Percentiles rank a stretch among this genome's conserved stretches.
Evolutionary conservation across 2,797 vertebrate genomes (phyloP).

Genomic region (Gallinago stenura): DNA sequence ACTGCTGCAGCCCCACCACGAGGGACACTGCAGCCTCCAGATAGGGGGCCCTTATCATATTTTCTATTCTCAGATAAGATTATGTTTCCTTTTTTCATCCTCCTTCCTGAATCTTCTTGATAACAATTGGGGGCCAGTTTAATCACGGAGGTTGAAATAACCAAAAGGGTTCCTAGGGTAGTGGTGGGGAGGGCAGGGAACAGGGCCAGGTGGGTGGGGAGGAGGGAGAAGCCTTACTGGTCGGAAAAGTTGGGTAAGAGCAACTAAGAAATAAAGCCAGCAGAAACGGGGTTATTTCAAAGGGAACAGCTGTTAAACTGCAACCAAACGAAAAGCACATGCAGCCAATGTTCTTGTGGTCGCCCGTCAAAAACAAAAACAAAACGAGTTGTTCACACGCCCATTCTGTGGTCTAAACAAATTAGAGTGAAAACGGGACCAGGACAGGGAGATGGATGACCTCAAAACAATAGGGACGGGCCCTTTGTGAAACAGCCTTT

Average conservation of each 20-base stretch:
- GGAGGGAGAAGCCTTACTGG: slow-evolving; percentile 37
- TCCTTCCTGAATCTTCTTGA: slow-evolving; percentile 79
- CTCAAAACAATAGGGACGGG: slow-evolving; percentile 36
- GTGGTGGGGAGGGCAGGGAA: slow-evolving; percentile 26
- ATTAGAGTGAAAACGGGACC: slow-evolving; percentile 52
- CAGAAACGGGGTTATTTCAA: slow-evolving; percentile 67
- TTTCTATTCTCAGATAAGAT: slow-evolving; percentile 80
- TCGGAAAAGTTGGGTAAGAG: slow-evolving; percentile 46
- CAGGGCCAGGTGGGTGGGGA: slow-evolving; percentile 36
- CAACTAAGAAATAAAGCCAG: slow-evolving; percentile 54
- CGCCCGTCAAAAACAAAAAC: slow-evolving; percentile 22
- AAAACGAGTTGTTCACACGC: slow-evolving; percentile 7
- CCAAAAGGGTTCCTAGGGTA: slow-evolving; percentile 55
- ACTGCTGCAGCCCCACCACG: slow-evolving; percentile 76
- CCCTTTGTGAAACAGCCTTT: slow-evolving; percentile 10
- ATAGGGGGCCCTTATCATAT: slow-evolving; percentile 79
- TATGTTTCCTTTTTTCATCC: slow-evolving; percentile 78
- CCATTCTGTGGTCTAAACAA: slow-evolving; percentile 59
- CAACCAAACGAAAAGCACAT: slow-evolving; percentile 59
- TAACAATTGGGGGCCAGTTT: slow-evolving; percentile 76
- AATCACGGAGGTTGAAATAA: slow-evolving; percentile 74
- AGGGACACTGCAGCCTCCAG: slow-evolving; percentile 77
- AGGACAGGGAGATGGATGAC: slow-evolving; percentile 48
- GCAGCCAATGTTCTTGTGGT: slow-evolving; percentile 55
- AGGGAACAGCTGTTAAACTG: slow-evolving; percentile 69